Conservation (phyloP, 2,797 vertebrate genomes). For the Cichlasoma orientale region DNA sequence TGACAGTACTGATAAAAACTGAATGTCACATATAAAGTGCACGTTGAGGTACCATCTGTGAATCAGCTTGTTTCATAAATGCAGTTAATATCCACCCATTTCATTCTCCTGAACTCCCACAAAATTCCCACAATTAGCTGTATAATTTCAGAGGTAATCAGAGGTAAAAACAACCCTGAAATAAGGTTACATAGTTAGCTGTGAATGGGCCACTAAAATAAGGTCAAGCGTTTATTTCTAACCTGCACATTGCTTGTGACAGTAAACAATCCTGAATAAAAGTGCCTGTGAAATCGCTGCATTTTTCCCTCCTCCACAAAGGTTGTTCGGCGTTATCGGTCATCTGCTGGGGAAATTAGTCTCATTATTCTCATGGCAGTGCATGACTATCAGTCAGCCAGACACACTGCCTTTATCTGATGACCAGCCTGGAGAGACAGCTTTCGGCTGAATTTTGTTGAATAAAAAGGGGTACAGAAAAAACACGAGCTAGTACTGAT, state of each 20-base stretch:
- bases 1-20: too few relatives aligned
- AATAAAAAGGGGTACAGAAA: slow-evolving; percentile 15
- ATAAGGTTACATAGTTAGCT: not conserved
- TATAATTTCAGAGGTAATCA: not conserved
- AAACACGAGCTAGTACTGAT: not conserved
- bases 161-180: not conserved
- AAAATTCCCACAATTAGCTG: not conserved
- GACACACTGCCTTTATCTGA: slow-evolving; percentile 74
- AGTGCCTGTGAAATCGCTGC: slow-evolving; percentile 45
- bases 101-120: not conserved
- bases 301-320: slow-evolving; percentile 52
- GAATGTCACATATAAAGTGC: too few relatives aligned
- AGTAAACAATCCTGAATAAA: slow-evolving; percentile 56
- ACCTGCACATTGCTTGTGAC: slow-evolving; percentile 4
- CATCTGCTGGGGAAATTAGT: slow-evolving; percentile 80
- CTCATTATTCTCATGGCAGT: slow-evolving; percentile 75
- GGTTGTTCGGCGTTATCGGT: slow-evolving; percentile 75
- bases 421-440: slow-evolving; percentile 55
- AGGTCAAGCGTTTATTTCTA: not conserved
- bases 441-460: slow-evolving; percentile 28
- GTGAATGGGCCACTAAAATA: not conserved
- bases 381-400: slow-evolving; percentile 74
- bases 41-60: too few relatives aligned
- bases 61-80: not conserved
- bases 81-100: not conserved